A percentile compares a stretch with the other conserved stretches of the same genome.
phyloP scores from a whole-genome alignment of 1,140 invertebrate species.

The Chionoecetes opilio region DNA sequence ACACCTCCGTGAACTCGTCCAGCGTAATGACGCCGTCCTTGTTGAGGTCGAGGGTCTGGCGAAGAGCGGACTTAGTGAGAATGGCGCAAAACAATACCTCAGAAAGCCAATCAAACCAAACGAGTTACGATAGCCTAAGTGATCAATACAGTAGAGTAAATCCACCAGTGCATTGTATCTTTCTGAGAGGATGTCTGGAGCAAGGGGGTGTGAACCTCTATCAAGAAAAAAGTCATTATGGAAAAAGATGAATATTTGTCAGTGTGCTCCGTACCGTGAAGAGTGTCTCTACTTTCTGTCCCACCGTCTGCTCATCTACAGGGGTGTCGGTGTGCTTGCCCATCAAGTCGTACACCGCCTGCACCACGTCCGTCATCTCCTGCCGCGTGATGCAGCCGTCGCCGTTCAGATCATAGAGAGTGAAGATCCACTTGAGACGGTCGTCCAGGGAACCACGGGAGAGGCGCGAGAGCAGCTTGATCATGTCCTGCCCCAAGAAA shows the following conservation, averaged over 20 bases:
- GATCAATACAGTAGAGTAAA: too few species aligned
- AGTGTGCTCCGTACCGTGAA: conserved; percentile 85
- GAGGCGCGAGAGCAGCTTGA: conserved; percentile 85
- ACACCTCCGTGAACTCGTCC: conserved; percentile 98
- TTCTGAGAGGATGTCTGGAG: too few species aligned
- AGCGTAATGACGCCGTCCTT: conserved; percentile 97
- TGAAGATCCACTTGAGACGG: conserved; percentile 86
- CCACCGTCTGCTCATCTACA: conserved; percentile 84
- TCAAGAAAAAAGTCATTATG: too few species aligned
- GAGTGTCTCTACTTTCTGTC: conserved; percentile 85
- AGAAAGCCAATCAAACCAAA: too few species aligned
- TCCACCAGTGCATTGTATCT: too few species aligned
- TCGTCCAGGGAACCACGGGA: conserved; percentile 85
- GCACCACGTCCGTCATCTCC: conserved; percentile 85
- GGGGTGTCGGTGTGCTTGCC: conserved; percentile 85
- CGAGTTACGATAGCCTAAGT: too few species aligned
- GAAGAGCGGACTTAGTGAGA: neutral
- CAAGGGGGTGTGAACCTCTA: too few species aligned
- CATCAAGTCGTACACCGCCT: conserved; percentile 86
- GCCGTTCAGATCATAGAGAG: conserved; percentile 86
- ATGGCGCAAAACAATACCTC: too few species aligned
- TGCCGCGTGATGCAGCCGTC: conserved; percentile 86
- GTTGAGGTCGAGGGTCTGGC: conserved; percentile 94
- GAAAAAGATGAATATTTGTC: too few species aligned
- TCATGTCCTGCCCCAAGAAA: conserved; percentile 83